Evolutionary conservation across 2,113 vertebrate species (phyloP), one percentile per base, ranked within the genome.

Genomic region (Semicossyphus pulcher): DNA sequence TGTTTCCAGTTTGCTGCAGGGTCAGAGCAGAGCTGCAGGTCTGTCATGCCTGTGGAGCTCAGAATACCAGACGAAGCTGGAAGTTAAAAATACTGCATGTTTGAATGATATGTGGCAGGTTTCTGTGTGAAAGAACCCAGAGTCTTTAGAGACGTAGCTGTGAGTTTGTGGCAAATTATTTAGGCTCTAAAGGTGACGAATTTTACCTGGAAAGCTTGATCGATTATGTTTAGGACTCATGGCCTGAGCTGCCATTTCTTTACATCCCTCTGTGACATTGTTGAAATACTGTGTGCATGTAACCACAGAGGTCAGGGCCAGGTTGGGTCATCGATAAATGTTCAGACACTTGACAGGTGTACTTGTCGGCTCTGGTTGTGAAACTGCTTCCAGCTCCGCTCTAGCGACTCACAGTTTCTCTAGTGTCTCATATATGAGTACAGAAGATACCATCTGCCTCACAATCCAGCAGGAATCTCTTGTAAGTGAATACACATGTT

Each of bases 331-430:
- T 11, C 11, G 48, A 5, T 36, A 15, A 9, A 52, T 4, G 20
- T 51, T 44, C 25, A 63, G 71, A 64, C 71, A 39, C n/a, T 52
- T 69, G 51, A 51, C 70, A 63, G 63, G 42, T 41, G 42, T 25
- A 66, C 7, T 4, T 61, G 21, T n/a, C n/a, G n/a, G n/a, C n/a
- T n/a, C n/a, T 42, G 62, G 63, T 62, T 80, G 36, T 54, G 69
- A 57, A 75, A 59, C 37, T 11, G 31, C 29, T 5, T 21, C 47
- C 37, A 15, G 31, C 29, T 5, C 28, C 47, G 26, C 7, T 25
- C n/a, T 3, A n/a, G 49, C 28, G 21, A 42, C 10, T 59, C 45
- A 15, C 8, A 34, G 42, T 32, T 21, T 23, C 9, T 65, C 3
- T 11, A 18, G 34, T 29, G 25, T 42, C 41, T 28, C 4, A 18